These are phyloP conservation scores for Zootoca vivipara DNA, from an alignment of 2,113 vertebrate species.

Conservation along the genomic window DNA sequence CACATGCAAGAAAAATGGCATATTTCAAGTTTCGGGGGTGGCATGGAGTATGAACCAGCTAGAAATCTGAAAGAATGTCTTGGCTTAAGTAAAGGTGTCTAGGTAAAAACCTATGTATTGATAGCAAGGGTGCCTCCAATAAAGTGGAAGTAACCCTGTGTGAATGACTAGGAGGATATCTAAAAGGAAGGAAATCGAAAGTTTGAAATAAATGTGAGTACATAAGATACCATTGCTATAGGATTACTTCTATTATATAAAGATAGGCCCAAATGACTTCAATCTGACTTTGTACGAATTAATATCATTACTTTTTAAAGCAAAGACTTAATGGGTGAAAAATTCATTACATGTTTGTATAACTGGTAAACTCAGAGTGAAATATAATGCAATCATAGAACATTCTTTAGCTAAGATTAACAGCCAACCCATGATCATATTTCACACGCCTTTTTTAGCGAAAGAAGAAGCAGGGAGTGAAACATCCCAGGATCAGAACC, in stretches of 20 bases:
- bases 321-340: background rate
- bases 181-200: background rate
- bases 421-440: background rate
- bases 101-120: background rate
- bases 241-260: background rate
- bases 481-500: background rate
- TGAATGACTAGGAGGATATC: background rate
- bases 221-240: background rate
- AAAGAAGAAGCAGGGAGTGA: background rate
- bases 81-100: background rate
- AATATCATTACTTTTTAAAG: background rate
- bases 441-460: background rate
- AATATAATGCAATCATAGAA: background rate
- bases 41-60: constrained; percentile 20
- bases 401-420: background rate
- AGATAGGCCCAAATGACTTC: background rate
- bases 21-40: constrained; percentile 32
- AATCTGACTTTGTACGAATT: background rate
- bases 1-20: background rate
- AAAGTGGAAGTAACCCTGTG: background rate
- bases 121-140: background rate
- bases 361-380: background rate
- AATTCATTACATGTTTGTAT: background rate
- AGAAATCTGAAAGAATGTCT: constrained; percentile 18
- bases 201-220: background rate